phyloP scores from a whole-genome alignment of 2,888 invertebrate species.

The Lottia scabra region DNA sequence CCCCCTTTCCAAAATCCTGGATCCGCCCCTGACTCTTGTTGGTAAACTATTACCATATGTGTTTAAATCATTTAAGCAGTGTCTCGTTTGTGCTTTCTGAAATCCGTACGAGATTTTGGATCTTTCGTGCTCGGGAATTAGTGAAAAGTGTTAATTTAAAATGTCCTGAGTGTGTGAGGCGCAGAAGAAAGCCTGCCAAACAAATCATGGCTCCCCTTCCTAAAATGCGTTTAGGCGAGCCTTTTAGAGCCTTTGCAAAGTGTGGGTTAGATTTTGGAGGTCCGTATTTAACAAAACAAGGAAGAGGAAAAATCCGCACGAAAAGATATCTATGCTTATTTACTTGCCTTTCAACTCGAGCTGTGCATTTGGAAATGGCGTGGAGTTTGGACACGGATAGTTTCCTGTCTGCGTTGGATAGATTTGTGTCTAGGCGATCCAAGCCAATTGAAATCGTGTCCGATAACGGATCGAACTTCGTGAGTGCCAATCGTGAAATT shows the following conservation, averaged over 20 bases:
- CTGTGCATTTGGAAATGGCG: slow-evolving; percentile 17
- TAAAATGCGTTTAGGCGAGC: neutral
- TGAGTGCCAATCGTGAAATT: slow-evolving; percentile 13
- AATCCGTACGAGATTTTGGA: slow-evolving; percentile 23
- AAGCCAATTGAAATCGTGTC: slow-evolving; percentile 13
- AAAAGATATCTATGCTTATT: slow-evolving; percentile 31
- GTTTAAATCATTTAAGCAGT: slow-evolving; percentile 14
- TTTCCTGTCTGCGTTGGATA: slow-evolving; percentile 14
- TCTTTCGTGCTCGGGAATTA: slow-evolving; percentile 16
- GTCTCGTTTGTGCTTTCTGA: slow-evolving; percentile 17
- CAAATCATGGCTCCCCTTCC: slow-evolving; percentile 4
- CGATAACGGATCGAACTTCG: slow-evolving; percentile 13
- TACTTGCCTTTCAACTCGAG: slow-evolving; percentile 20
- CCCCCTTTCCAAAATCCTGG: too few relatives aligned
- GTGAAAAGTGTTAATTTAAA: slow-evolving; percentile 13
- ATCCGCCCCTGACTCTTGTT: too few relatives aligned
- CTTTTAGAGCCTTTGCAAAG: slow-evolving; percentile 14
- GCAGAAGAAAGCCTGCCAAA: slow-evolving; percentile 3
- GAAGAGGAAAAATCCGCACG: slow-evolving; percentile 9
- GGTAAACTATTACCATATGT: neutral
- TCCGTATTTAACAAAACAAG: slow-evolving; percentile 23
- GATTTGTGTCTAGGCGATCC: neutral
- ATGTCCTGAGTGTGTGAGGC: neutral
- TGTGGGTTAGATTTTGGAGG: slow-evolving; percentile 22
- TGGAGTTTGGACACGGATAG: slow-evolving; percentile 9